Evolutionary conservation across 2,113 vertebrate genomes (phyloP), one percentile per base, ranked within the genome.

Genomic region (Apteryx mantelli): DNA sequence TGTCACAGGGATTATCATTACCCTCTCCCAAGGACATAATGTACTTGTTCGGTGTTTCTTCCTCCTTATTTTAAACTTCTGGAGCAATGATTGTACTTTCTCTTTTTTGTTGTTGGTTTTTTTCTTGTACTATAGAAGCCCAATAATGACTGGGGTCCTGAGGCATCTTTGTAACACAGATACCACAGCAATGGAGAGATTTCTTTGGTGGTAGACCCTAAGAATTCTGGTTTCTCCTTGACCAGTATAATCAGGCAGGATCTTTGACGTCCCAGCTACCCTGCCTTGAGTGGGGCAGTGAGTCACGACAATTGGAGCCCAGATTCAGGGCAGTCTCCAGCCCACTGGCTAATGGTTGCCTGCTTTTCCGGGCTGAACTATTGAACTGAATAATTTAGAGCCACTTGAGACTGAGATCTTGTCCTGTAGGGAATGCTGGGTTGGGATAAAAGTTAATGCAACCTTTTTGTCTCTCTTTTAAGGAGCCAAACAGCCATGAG

Each of bases 401-500:
- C 71, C 75, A 74, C 2, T 42, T 66, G 44, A 46, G 53, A 63
- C 36, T 80, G 79, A 74, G 74, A 38, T 26, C 82, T 92, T 76
- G 25, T 64, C 77, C 76, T 88, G 44, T 0, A 2, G 44, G 14
- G 7, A 91, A 77, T 2, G 2, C 0, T 77, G 18, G 4, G 9
- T 77, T 90, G 64, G 81, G n/a, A 42, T 80, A 93, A 87, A 96
- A 34, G 55, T 88, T 53, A 91, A 40, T 40, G 46, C 50, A 92
- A 63, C 44, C 13, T 86, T 86, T n/a, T 10, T 71, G 32, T 66
- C 28, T 82, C 60, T 52, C 71, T 40, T 70, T 88, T 53, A 74
- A 86, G 88, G 17, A 91, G 22, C 20, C 30, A 80, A 76, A 48
- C 13, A 82, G 26, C 50, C 32, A 46, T 13, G 20, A 42, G 20